Conservation (phyloP, 2,797 vertebrate species). For the Enteromius argenteus region DNA sequence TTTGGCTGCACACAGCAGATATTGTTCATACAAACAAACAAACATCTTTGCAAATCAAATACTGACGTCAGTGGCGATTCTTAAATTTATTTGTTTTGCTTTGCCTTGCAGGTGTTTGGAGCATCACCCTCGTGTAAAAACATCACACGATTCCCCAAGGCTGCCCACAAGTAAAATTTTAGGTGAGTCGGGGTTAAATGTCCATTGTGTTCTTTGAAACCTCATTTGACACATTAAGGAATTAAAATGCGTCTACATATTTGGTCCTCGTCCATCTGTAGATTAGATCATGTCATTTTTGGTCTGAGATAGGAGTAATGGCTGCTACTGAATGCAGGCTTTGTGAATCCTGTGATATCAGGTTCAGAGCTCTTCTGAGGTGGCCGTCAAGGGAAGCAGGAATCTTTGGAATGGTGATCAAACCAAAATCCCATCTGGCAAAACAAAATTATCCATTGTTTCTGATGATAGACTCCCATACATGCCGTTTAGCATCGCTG, state of each 20-base stretch:
- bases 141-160: constrained; percentile 16
- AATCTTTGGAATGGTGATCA: constrained; percentile 50
- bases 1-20: background rate
- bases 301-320: background rate
- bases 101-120: constrained; percentile 21
- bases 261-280: background rate
- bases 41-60: background rate
- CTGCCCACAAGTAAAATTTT: constrained; percentile 1
- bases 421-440: constrained; percentile 28
- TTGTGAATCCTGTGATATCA: constrained; percentile 54
- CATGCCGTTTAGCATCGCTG: constrained; percentile 1
- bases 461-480: background rate
- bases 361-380: constrained; percentile 41
- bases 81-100: background rate
- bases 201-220: background rate
- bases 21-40: background rate
- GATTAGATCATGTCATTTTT: constrained; percentile 20
- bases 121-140: constrained; percentile 20
- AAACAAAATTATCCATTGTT: constrained; percentile 46
- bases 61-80: background rate
- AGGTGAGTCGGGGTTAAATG: constrained; percentile 9
- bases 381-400: background rate
- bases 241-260: background rate
- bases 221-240: background rate
- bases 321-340: constrained; percentile 23